Base-by-base conservation (phyloP, 2,888 invertebrate species). In the Chymomyza fuscimana region DNA sequence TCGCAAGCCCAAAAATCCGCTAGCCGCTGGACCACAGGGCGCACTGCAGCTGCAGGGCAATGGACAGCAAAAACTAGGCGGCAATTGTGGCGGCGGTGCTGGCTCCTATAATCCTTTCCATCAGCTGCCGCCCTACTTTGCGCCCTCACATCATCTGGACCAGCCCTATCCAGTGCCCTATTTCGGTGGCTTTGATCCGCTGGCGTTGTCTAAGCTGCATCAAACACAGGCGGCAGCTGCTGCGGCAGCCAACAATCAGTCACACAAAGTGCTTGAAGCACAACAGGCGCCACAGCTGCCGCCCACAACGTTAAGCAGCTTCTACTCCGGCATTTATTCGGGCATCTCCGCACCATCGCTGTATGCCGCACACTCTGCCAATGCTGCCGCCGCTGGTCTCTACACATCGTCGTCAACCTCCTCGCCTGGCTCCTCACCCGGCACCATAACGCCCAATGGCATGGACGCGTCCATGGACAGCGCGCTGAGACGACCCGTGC, bases 1-100 rank as follows among this genome's bases (percentile, higher is more conserved):
- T 79, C 94, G 96, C 91, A 97, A 97, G 93, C 96, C 96, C 65
- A 96, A 96, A 91, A 94, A 95, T 5, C 94, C 95, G 0, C 92
- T 95, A 7, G 92, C 93, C 2, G 89, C 89, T 4, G 77, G 90
- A 76, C 89, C 89, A 2, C 91, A 90, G 63, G 86, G 88, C 9
- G 74, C 88, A 0, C 77, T 91, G 1, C 90, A 91, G 68, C 89
- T 91, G 88, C 89, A 89, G 76, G 82, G 78, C 50, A 89, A 86
- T 75, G 85, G 82, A 5, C 90, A 90, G 60, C 91, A 91, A 79
- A 91, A 89, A 63, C 54, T 90, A 70, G 74, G 81, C 4, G 85
- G 80, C 15, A 79, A 74, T 46, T 82, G 81, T 12, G 83, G 74
- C 2, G 86, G 86, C 15, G 82, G 94, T 94, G 78, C 91, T 93